Base-by-base conservation (phyloP, 2,888 invertebrate species). In the Xestia sexstrigata region DNA sequence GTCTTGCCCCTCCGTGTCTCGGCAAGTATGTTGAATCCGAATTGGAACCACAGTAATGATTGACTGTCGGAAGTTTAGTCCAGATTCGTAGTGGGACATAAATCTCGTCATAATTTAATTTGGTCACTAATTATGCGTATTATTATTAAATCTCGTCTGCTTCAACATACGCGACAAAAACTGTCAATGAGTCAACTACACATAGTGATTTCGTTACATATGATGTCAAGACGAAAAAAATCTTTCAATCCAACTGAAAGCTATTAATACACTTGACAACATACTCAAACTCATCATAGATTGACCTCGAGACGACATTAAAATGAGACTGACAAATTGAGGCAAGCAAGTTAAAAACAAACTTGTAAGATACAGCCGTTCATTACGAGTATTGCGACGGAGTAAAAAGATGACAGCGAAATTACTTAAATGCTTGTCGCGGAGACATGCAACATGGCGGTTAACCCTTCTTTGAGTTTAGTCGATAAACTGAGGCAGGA, bases 231-330 rank as follows among this genome's bases (percentile, higher is more conserved):
- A 70, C 49, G 49, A 17, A 62, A 49, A 45, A 42, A 42, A 62
- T 75, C 30, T n/a, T 49, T 26, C 52, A 72, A 82, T 79, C 76
- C 75, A 39, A 62, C n/a, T 47, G 13, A 58, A 65, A 71, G 26
- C 80, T 71, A 74, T 78, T 82, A 73, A 83, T 74, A 69, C n/a
- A 79, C 49, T 65, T 77, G 69, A 70, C 60, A 68, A 70, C 66
- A 84, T 70, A 84, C 80, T 76, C 80, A 76, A 80, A 80, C 58
- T 73, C 72, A 80, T 84, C 81, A 72, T 7, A 76, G 17, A 15
- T n/a, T 67, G 81, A 70, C 84, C 83, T 84, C 20, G 84, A 83
- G 70, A 73, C 84, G 62, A 35, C 60, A 60, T 79, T 68, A 35
- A 35, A 35, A 35, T 39, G 63, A 62, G 47, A 52, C 62, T 73